Evolutionary conservation across 2,797 vertebrate species (phyloP).

Genomic region (Pogonophryne albipinna): DNA sequence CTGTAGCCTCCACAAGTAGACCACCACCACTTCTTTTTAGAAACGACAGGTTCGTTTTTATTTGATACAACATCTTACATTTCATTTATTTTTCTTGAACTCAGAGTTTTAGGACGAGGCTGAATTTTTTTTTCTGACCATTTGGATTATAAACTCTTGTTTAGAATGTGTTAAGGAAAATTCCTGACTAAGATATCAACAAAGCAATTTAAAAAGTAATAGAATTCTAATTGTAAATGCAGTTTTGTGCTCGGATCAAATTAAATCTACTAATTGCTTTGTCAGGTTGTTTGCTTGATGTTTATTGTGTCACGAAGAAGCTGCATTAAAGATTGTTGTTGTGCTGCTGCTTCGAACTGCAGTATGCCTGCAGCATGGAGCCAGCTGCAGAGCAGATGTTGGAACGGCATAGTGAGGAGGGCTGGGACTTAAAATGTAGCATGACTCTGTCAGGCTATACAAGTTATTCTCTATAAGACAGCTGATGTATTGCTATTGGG

Average conservation of each 20-base stretch:
- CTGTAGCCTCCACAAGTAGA: conserved; percentile 56
- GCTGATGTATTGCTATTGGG: conserved; percentile 67
- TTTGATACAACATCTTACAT: conserved; percentile 18
- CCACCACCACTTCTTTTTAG: conserved; percentile 50
- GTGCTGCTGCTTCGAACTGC: conserved; percentile 20
- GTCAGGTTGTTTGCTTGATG: conserved; percentile 8
- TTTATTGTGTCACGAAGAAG: conserved; percentile 1
- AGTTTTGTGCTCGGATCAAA: not conserved
- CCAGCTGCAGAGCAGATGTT: conserved; percentile 87
- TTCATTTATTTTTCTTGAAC: not conserved
- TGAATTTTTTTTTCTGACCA: conserved; percentile 8
- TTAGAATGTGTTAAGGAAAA: not conserved
- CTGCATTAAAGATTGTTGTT: conserved; percentile 6
- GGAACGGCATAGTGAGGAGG: conserved; percentile 78
- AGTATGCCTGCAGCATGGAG: conserved; percentile 16
- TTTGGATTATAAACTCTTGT: conserved; percentile 5
- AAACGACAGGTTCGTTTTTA: conserved; percentile 45
- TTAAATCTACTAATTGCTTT: conserved; percentile 18
- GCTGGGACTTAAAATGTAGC: conserved; percentile 52
- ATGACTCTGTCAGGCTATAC: conserved; percentile 82
- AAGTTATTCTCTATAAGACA: conserved; percentile 76
- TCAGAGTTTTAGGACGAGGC: not conserved
- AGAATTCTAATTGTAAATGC: not conserved
- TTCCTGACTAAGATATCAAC: not conserved
- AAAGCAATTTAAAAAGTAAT: not conserved